Evolutionary conservation across 2,797 vertebrate species (phyloP).

Genomic region (Rhinella marina): DNA sequence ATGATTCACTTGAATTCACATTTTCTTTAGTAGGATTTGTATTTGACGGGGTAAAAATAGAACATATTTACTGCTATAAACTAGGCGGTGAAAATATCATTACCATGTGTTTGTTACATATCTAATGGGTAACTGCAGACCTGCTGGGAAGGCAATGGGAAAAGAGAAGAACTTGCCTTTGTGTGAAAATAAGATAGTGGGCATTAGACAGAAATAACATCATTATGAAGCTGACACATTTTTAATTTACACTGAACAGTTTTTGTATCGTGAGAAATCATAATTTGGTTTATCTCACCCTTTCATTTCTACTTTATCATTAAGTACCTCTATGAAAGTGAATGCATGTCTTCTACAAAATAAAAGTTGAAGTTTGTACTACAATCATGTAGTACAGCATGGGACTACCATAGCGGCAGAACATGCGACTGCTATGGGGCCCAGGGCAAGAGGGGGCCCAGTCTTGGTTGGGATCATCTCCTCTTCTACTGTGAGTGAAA

Average conservation of each 20-base stretch:
- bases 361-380: neutral
- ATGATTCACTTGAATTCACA: constrained; percentile 25
- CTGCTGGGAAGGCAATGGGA: neutral
- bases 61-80: constrained; percentile 28
- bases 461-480: no score
- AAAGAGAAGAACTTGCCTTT: neutral
- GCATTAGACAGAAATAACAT: constrained; percentile 33
- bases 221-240: constrained; percentile 36
- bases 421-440: no score
- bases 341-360: no score
- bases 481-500: no score
- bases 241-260: constrained; percentile 44
- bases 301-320: constrained; percentile 3
- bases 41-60: neutral
- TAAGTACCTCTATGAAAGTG: neutral
- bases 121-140: constrained; percentile 12
- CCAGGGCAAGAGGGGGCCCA: no score
- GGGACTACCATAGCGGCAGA: no score
- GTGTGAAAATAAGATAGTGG: constrained; percentile 28
- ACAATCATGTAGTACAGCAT: neutral
- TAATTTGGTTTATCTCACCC: constrained; percentile 36
- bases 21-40: constrained; percentile 6
- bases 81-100: constrained; percentile 3
- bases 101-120: neutral
- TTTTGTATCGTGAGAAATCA: constrained; percentile 32